Evolutionary conservation across 2,888 invertebrate species (phyloP), one percentile per base, ranked within the genome.

Genomic region (Pinctada fucata): DNA sequence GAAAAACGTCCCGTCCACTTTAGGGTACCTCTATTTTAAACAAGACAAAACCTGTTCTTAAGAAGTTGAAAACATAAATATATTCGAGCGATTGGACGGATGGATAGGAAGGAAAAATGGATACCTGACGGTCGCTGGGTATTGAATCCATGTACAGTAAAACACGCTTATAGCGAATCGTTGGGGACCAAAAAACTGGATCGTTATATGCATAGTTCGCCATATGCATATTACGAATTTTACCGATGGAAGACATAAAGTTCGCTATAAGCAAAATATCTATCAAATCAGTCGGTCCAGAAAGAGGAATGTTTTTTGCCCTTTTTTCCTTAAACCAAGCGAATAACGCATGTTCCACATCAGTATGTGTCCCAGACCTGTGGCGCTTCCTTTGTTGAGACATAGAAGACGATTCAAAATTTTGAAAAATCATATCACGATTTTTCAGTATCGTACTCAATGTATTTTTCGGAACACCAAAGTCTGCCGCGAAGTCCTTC

Each of bases 131-230:
- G 3, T 3, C 16, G 3, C 67, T 31, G 8, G 3, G 45, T n/a
- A 31, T 4, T 45, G 10, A 67, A 3, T n/a, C 3, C 3, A 67
- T 45, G 31, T 67, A n/a, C 67, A 67, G 58, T 58, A 58, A 58
- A 58, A 58, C 58, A 58, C 58, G 58, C 13, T 58, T 58, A 58
- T 58, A 58, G 58, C 58, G 58, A 58, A 58, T 58, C 58, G 58
- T 58, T 58, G 13, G 58, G 58, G 58, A 58, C 58, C 58, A 58
- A 58, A 10, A 58, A 58, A 13, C 58, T 58, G 58, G 58, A 10
- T 58, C 58, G 58, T 13, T 10, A 6, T 58, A 58, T 58, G 58
- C 58, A 58, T 58, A 58, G 58, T 58, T 58, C 58, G 58, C 58
- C 58, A 58, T 58, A 58, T 58, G 58, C 58, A 58, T 58, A 58